These are phyloP conservation scores for Panagrolaimus sp. DNA, from an alignment of 1,140 invertebrate species.

Conservation along the genomic window DNA sequence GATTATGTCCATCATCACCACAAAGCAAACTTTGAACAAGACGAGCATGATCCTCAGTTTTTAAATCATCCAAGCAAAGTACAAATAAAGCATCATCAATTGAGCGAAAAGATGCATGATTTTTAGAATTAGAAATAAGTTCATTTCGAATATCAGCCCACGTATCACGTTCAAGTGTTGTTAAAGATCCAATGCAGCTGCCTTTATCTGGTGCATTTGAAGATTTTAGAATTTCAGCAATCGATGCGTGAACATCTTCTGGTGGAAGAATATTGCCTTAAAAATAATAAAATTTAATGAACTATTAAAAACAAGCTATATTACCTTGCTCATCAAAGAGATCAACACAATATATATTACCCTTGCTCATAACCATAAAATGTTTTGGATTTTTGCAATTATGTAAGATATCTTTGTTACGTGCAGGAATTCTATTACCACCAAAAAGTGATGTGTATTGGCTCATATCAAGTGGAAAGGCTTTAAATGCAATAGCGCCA, in stretches of 20 bases:
- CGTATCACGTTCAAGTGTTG: slow-evolving; percentile 73
- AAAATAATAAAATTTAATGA: slow-evolving; percentile 22
- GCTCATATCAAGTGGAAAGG: slow-evolving; percentile 95
- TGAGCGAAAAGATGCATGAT: slow-evolving; percentile 67
- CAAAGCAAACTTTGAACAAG: slow-evolving; percentile 70
- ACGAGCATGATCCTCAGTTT: slow-evolving; percentile 62
- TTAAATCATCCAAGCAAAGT: slow-evolving; percentile 72
- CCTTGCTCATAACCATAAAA: slow-evolving; percentile 76
- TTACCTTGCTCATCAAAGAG: slow-evolving; percentile 74
- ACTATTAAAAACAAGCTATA: background rate
- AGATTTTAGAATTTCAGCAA: slow-evolving; percentile 71
- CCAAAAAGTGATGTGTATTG: slow-evolving; percentile 83
- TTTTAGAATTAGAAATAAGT: slow-evolving; percentile 62
- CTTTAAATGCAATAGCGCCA: slow-evolving; percentile 85
- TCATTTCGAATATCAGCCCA: slow-evolving; percentile 76
- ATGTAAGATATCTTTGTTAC: slow-evolving; percentile 72
- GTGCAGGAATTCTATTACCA: slow-evolving; percentile 74
- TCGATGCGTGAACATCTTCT: slow-evolving; percentile 68
- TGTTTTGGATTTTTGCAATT: slow-evolving; percentile 67
- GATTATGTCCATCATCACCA: slow-evolving; percentile 74
- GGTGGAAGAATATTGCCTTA: slow-evolving; percentile 72
- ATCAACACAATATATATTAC: slow-evolving; percentile 82
- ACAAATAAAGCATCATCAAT: slow-evolving; percentile 85
- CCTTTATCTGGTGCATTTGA: slow-evolving; percentile 32
- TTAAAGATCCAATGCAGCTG: slow-evolving; percentile 70